A percentile compares a stretch with the other conserved stretches of the same genome.
Evolutionary conservation across 2,888 invertebrate species (phyloP).

Genomic region (Oscheius sp.): DNA sequence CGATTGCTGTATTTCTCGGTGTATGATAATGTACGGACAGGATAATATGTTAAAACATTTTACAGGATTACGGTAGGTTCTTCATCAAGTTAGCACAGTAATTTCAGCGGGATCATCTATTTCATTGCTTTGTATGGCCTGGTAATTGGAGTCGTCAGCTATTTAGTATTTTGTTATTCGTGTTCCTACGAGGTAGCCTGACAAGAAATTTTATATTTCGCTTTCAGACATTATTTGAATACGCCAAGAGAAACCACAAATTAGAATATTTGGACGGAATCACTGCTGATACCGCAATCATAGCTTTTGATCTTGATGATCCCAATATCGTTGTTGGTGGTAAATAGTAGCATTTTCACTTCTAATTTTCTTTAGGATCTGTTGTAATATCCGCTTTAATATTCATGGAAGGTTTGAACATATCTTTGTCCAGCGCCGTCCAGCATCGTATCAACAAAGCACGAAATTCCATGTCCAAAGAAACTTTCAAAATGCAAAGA

Average conservation of each 20-base stretch:
- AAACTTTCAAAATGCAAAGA: not conserved
- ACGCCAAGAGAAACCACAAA: not conserved
- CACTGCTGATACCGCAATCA: not conserved
- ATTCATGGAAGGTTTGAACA: slow-evolving; percentile 5
- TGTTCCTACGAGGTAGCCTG: not conserved
- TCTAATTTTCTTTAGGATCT: not conserved
- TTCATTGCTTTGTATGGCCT: not conserved
- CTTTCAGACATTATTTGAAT: not conserved
- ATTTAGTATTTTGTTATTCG: not conserved
- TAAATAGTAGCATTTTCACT: not conserved
- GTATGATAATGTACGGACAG: not conserved
- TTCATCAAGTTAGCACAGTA: not conserved
- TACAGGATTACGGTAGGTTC: not conserved
- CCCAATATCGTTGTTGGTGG: not conserved
- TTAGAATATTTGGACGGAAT: not conserved
- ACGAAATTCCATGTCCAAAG: not conserved
- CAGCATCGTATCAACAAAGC: not conserved
- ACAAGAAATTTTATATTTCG: not conserved
- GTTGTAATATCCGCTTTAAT: not conserved
- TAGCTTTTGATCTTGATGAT: not conserved
- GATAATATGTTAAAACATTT: not conserved
- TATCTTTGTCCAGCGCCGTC: not conserved
- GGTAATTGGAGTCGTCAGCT: not conserved
- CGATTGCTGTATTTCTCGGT: slow-evolving; percentile 7
- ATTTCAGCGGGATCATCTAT: not conserved